These are phyloP conservation scores for Phanerotoma sp. DNA, from an alignment of 2,888 invertebrate species.

Conservation along the genomic window DNA sequence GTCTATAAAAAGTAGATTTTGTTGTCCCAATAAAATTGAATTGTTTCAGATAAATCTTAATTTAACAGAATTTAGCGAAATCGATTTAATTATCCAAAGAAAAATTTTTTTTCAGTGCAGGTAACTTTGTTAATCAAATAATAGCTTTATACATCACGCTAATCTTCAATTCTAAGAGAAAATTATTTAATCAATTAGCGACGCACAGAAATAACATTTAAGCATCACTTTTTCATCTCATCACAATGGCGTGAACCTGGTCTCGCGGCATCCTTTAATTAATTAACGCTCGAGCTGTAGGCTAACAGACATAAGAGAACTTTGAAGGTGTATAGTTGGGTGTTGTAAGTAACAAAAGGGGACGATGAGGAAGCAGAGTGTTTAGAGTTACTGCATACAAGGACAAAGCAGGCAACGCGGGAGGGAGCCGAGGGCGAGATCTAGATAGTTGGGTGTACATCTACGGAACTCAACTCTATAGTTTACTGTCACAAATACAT, in stretches of 20 bases:
- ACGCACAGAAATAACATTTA: neutral
- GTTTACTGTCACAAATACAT: neutral
- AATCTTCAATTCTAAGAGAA: too few species aligned
- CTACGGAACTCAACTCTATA: neutral
- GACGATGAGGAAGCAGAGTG: neutral
- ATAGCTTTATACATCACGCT: too few species aligned
- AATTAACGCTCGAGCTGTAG: conserved; percentile 38
- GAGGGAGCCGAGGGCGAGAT: neutral
- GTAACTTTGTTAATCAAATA: too few species aligned
- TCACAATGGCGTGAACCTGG: neutral
- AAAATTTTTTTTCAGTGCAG: too few species aligned
- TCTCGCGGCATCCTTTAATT: conserved; percentile 39
- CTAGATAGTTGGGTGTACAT: neutral
- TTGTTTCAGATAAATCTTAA: too few species aligned
- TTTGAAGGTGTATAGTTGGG: conserved; percentile 23
- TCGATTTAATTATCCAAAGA: too few species aligned
- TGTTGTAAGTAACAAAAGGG: conserved; percentile 1
- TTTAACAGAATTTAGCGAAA: too few species aligned
- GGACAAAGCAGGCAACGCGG: too few species aligned
- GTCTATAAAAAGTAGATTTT: too few species aligned
- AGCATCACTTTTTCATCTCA: neutral
- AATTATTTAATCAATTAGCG: neutral
- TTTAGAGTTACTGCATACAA: neutral
- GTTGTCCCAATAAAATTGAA: too few species aligned
- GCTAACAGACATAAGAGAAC: conserved; percentile 26